Base-by-base conservation (phyloP, 53 echinoderm and acorn worm species). In the Arbacia lixula region DNA sequence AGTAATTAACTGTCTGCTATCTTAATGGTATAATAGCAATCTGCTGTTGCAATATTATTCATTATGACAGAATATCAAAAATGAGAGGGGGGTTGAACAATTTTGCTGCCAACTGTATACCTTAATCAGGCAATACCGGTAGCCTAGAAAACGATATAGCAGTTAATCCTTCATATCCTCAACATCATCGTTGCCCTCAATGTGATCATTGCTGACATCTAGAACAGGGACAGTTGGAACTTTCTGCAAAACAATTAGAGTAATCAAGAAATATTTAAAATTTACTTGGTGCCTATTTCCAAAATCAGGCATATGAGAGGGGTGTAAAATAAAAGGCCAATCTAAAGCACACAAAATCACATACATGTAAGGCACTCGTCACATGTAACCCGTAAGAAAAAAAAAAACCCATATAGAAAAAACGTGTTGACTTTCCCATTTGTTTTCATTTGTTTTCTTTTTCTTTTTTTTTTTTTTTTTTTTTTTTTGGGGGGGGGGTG, bases 181-280 rank as follows among this genome's bases (percentile, higher is more conserved):
- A 60, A 60, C 60, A 60, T 60, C 60, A 60, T 60, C 60, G 60
- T 60, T 60, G 60, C 24, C 60, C 24, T 60, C 60, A 60, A 60
- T 60, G 60, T 60, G 28, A 60, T 60, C 60, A 60, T 60, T 60
- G 60, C 60, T 60, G 60, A 60, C 60, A 60, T 60, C 60, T 60
- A 60, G 60, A 60, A 60, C 60, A 60, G 60, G 60, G 60, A 60
- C 60, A 60, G 60, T 60, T 60, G 60, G 60, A 60, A 60, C 60
- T 25, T 60, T 60, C 60, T 60, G 60, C 60, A 60, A 60, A 60
- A 60, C 4, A 60, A 60, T 60, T 60, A 20, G 60, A 60, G 60
- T 60, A 60, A 60, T 60, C 60, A 60, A 60, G 60, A 4, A 60
- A 60, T 60, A 60, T 60, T 60, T 9, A 60, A 60, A 60, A 60